Evolutionary conservation across 2,113 vertebrate genomes (phyloP), one percentile per base, ranked within the genome.

Genomic region (Myotis davidii): DNA sequence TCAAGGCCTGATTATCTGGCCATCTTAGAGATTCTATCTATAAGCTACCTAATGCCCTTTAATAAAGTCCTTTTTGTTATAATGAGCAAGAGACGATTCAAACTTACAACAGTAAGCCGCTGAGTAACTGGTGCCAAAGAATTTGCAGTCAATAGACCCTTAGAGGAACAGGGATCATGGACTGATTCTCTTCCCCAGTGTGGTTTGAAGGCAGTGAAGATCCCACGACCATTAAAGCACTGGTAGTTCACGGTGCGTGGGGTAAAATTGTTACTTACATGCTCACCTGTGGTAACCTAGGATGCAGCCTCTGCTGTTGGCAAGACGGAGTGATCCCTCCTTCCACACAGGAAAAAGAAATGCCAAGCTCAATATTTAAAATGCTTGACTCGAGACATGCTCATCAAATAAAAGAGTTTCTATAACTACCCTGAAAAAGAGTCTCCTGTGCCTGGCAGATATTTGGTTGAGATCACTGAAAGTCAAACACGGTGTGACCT

Each of bases 1-100:
- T 72, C 48, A 6, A 91, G 84, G 65, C 39, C 70, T 89, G 56
- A 79, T 94, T 94, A 88, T 74, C 42, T 81, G 64, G 89, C 50
- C 79, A 23, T 84, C 25, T 6, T 27, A 65, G 87, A 64, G 42
- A 91, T 61, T 65, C 89, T 72, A 2, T 65, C 89, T 72, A 2
- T 56, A 70, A 92, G 54, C 88, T 85, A 61, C 27, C 6, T 52
- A 56, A 67, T 27, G n/a, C 9, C 50, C 67, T 88, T 56, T 45
- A 82, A 73, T 88, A 83, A 95, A 94, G 72, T 37, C 69, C 10
- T 76, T 92, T 85, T 67, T 86, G 29, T 72, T 92, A 25, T 17
- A 84, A 96, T 65, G n/a, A 77, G 85, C 61, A 73, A 69, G 39
- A 73, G 29, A 61, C 4, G 17, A 48, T 78, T 88, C n/a, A 27